Evolutionary conservation across 1,140 invertebrate species (phyloP).

Genomic region (Drosophila eugracilis): DNA sequence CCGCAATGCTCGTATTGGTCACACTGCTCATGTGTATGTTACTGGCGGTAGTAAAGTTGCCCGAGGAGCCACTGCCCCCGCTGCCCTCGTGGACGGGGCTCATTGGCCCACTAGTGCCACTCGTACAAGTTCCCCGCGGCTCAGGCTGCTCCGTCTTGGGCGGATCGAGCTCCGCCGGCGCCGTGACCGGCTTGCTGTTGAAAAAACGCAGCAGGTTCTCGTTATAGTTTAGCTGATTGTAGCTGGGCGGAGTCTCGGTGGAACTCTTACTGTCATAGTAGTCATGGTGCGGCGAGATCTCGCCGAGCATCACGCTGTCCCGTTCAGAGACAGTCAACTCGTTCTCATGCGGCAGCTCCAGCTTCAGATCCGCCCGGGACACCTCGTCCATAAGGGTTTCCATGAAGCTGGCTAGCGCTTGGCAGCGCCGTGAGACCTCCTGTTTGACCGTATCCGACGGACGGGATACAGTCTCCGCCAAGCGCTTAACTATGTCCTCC

Average conservation of each 20-base stretch:
- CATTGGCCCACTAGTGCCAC: slow-evolving; percentile 50
- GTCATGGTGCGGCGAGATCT: slow-evolving; percentile 94
- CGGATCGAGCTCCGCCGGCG: slow-evolving; percentile 82
- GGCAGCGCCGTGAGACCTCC: slow-evolving; percentile 88
- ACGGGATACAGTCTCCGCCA: slow-evolving; percentile 89
- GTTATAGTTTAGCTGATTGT: slow-evolving; percentile 94
- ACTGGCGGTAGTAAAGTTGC: slow-evolving; percentile 86
- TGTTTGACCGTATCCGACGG: slow-evolving; percentile 87
- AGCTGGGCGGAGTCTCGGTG: slow-evolving; percentile 92
- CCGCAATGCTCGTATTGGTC: slow-evolving; percentile 77
- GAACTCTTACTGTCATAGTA: slow-evolving; percentile 91
- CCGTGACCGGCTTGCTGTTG: slow-evolving; percentile 91
- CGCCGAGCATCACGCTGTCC: slow-evolving; percentile 93
- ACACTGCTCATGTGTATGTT: slow-evolving; percentile 85
- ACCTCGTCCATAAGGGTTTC: slow-evolving; percentile 90
- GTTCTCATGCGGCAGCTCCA: slow-evolving; percentile 87
- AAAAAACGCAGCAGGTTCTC: slow-evolving; percentile 94
- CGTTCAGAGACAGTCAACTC: slow-evolving; percentile 88
- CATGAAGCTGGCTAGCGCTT: slow-evolving; percentile 91
- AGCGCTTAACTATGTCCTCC: slow-evolving; percentile 89
- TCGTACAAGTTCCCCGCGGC: slow-evolving; percentile 29
- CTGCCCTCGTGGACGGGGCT: slow-evolving; percentile 83
- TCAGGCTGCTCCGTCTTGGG: slow-evolving; percentile 81
- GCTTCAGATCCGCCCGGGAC: slow-evolving; percentile 85
- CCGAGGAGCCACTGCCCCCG: slow-evolving; percentile 86